Conservation (phyloP, 2,888 invertebrate genomes). For the Oegoconia quadripuncta region DNA sequence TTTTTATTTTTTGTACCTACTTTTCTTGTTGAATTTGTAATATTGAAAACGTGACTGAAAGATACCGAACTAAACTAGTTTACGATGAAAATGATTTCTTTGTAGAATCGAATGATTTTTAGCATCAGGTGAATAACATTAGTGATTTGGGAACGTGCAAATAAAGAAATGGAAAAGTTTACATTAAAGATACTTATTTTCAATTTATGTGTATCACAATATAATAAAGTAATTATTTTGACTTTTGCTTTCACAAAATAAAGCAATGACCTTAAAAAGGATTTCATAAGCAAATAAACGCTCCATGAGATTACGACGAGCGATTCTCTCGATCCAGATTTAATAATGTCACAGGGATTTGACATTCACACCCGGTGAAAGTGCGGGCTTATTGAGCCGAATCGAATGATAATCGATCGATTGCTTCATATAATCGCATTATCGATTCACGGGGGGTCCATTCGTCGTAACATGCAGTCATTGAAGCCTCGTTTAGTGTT, state of each 20-base stretch:
- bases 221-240: no score
- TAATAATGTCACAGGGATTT: constrained; percentile 56
- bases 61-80: no score
- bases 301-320: constrained; percentile 44
- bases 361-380: constrained; percentile 73
- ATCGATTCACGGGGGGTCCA: constrained; percentile 58
- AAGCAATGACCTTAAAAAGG: constrained; percentile 54
- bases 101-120: not conserved
- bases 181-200: no score
- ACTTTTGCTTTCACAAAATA: constrained; percentile 10
- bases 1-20: not conserved
- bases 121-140: not conserved
- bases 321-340: constrained; percentile 54
- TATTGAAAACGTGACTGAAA: no score
- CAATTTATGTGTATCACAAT: no score
- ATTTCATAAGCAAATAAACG: constrained; percentile 50
- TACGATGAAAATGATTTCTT: no score
- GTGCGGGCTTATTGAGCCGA: constrained; percentile 56
- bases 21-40: not conserved
- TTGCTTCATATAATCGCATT: constrained; percentile 61
- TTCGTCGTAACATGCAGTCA: constrained; percentile 25
- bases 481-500: constrained; percentile 26
- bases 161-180: no score
- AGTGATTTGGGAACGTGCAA: not conserved
- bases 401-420: constrained; percentile 56